Evolutionary conservation across 2,888 invertebrate species (phyloP), one percentile per base, ranked within the genome.

Genomic region (Papilio gigon): DNA sequence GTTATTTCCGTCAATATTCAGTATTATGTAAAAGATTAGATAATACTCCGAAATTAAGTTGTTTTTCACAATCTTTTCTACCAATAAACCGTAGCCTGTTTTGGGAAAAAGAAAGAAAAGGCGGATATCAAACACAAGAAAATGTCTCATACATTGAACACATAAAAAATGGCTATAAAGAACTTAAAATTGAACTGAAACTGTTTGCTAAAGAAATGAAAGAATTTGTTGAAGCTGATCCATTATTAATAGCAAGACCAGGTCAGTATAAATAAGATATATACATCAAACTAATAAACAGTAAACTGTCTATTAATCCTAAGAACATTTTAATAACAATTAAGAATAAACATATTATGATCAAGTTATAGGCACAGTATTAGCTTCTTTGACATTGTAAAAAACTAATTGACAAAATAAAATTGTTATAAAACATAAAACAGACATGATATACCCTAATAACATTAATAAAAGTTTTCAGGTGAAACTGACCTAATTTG

Each of bases 401-500:
- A 53, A 33, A 1, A 33, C 33, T 58, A 42, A n/a, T 53, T 42
- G 50, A 35, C 65, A 59, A 47, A 37, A n/a, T n/a, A n/a, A n/a
- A n/a, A n/a, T n/a, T n/a, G n/a, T n/a, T n/a, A n/a, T n/a, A n/a
- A n/a, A n/a, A n/a, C n/a, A n/a, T n/a, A n/a, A n/a, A n/a, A n/a
- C n/a, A n/a, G n/a, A n/a, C n/a, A n/a, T n/a, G n/a, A n/a, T n/a
- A n/a, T 58, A 33, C 42, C 50, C 50, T 35, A 33, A 42, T 53
- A 44, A 61, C 25, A 30, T 25, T 61, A 62, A 33, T 65, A 12
- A 68, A 65, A 40, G 61, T 62, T 65, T 65, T 33, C 78, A 93
- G 95, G 95, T 53, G 96, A 97, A 88, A 94, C 94, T 5, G 96
- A 97, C 77, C 85, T 96, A 37, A 79, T 94, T 1, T 97, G 96